A percentile compares a stretch with the other conserved stretches of the same genome.
Conservation (phyloP, 2,797 vertebrate species). For the Pseudocheirus occidentalis region DNA sequence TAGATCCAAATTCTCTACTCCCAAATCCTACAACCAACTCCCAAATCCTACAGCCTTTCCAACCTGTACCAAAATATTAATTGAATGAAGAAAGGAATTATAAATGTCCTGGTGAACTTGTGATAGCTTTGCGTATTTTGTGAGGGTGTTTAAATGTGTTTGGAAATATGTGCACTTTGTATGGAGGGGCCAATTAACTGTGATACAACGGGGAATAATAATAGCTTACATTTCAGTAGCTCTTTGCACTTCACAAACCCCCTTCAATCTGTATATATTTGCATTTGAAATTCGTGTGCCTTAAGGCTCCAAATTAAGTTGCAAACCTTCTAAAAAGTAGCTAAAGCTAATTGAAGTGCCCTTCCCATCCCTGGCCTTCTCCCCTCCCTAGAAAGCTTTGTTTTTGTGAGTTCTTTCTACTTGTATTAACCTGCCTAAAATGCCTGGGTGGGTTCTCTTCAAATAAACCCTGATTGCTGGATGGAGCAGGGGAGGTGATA, state of each 20-base stretch:
- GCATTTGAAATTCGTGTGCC: slow-evolving; percentile 24
- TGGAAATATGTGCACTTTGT: background rate
- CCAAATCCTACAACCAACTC: background rate
- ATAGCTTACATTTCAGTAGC: background rate
- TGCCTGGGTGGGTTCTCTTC: background rate
- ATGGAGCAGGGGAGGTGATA: background rate
- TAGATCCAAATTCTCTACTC: background rate
- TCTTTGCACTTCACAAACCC: background rate
- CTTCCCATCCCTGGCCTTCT: background rate
- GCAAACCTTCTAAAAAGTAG: slow-evolving; percentile 47
- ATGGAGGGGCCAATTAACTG: background rate
- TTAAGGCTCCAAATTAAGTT: background rate
- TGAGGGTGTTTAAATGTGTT: background rate
- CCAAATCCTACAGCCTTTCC: background rate
- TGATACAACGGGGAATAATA: background rate
- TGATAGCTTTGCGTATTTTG: background rate
- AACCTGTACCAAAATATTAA: background rate
- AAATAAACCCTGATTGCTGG: background rate
- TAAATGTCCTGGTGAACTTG: background rate
- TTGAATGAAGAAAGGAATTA: background rate
- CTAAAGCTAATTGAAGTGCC: background rate
- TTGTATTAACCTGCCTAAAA: background rate
- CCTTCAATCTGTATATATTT: background rate
- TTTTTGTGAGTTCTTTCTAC: background rate
- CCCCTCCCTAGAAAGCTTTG: background rate